These are phyloP conservation scores for Chiloscyllium plagiosum DNA, from an alignment of 2,113 vertebrate genomes.

Conservation along the genomic window DNA sequence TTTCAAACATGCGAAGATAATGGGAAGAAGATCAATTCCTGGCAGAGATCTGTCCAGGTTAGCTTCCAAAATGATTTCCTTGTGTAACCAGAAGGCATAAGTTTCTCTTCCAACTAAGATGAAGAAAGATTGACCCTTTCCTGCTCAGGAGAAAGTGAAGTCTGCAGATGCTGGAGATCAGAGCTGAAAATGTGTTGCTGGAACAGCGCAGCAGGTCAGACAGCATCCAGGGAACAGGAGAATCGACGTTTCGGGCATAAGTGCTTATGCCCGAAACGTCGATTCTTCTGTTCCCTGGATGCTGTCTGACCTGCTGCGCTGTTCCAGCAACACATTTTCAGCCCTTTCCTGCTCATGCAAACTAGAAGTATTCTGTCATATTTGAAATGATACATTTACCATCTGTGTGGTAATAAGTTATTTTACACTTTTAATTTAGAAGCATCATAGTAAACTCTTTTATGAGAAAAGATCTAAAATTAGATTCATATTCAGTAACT, in stretches of 20 bases:
- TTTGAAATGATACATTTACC: neutral
- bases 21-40: neutral
- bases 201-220: too few relatives aligned
- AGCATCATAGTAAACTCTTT: neutral
- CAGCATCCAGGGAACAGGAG: too few relatives aligned
- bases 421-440: neutral
- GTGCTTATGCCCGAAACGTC: too few relatives aligned
- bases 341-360: neutral
- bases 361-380: neutral
- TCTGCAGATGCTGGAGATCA: too few relatives aligned
- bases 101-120: neutral
- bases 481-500: neutral
- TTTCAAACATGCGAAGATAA: neutral
- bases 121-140: neutral
- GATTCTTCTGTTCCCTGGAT: too few relatives aligned
- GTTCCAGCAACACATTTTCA: too few relatives aligned
- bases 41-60: neutral
- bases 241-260: too few relatives aligned
- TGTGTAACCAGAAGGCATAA: neutral
- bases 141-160: too few relatives aligned
- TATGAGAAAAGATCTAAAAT: neutral
- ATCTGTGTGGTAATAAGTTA: neutral
- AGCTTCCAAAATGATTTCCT: neutral
- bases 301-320: too few relatives aligned
- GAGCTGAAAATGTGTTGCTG: too few relatives aligned